Evolutionary conservation across 2,888 invertebrate species (phyloP).

Genomic region (Standfussiana lucernea): DNA sequence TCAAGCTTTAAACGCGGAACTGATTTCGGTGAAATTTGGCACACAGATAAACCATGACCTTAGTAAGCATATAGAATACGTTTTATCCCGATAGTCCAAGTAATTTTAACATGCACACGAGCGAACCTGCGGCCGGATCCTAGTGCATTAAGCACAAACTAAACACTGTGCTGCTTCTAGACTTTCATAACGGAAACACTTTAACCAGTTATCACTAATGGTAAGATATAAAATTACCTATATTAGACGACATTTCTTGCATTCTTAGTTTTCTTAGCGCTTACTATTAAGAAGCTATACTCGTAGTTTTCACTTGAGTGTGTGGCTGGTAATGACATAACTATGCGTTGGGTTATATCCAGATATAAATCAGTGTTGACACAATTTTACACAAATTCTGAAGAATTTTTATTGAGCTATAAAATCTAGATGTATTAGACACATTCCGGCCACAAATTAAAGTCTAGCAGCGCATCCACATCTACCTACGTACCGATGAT

Average conservation of each 20-base stretch:
- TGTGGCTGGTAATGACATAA: too few relatives aligned
- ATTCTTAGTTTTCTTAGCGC: too few relatives aligned
- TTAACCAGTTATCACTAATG: too few relatives aligned
- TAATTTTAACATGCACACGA: neutral
- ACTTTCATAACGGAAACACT: too few relatives aligned
- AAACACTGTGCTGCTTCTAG: neutral
- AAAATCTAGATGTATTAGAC: constrained; percentile 4
- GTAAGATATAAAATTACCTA: too few relatives aligned
- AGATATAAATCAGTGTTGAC: neutral
- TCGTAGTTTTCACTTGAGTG: too few relatives aligned
- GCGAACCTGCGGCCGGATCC: neutral
- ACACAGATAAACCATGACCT: neutral
- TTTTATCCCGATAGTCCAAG: neutral
- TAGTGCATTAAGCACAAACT: too few relatives aligned
- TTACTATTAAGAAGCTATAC: too few relatives aligned
- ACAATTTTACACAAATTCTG: neutral
- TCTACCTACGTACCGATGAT: too few relatives aligned
- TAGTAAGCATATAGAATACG: neutral
- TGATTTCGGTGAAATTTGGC: neutral
- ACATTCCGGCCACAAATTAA: neutral
- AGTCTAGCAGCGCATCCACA: neutral
- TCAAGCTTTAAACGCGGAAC: too few relatives aligned
- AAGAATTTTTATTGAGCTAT: constrained; percentile 11
- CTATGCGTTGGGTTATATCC: neutral
- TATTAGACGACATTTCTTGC: too few relatives aligned